A percentile compares a stretch with the other conserved stretches of the same genome.
Conservation (phyloP, 2,797 vertebrate genomes). For the Eulemur mongoz region DNA sequence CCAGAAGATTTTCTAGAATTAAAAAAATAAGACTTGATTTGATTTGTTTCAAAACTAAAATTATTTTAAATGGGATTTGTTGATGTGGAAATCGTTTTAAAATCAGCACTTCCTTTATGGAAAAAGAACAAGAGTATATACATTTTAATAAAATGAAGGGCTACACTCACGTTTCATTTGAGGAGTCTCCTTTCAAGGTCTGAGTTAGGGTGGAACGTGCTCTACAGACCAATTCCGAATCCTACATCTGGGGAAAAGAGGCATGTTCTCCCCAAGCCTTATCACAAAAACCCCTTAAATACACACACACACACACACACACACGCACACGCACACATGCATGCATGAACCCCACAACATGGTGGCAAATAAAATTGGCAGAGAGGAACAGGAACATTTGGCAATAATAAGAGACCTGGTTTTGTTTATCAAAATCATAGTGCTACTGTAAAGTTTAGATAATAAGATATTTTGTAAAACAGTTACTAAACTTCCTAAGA, state of each 20-base stretch:
- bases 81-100: conserved; percentile 39
- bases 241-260: background rate
- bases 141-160: background rate
- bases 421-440: background rate
- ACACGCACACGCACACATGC: background rate
- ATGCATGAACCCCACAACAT: background rate
- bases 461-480: background rate
- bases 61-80: conserved; percentile 25
- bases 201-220: background rate
- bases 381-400: background rate
- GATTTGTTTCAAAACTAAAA: conserved; percentile 34
- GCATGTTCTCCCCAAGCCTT: background rate
- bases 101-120: background rate
- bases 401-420: background rate
- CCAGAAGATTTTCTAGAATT: conserved; percentile 68
- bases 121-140: background rate
- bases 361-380: background rate
- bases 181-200: background rate
- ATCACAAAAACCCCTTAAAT: background rate
- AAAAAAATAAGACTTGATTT: conserved; percentile 39
- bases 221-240: background rate
- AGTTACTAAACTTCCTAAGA: background rate
- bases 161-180: background rate
- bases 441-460: background rate
- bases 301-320: background rate